These are phyloP conservation scores for Eilema sororculum DNA, from an alignment of 2,888 invertebrate species.

Conservation along the genomic window DNA sequence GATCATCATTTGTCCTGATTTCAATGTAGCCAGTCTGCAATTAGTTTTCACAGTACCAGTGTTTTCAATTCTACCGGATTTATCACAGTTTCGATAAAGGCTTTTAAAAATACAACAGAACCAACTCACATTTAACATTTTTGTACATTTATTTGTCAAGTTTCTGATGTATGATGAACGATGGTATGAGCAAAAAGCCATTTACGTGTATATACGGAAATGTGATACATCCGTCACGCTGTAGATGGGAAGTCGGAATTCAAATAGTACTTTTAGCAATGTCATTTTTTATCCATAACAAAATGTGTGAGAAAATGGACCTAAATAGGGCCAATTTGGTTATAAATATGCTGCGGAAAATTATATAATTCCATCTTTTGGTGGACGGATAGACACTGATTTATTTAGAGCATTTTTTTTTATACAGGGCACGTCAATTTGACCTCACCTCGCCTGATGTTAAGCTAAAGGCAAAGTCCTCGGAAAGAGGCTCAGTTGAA, in stretches of 20 bases:
- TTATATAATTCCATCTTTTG: too few species aligned
- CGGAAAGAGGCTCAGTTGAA: too few species aligned
- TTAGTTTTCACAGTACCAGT: conserved; percentile 16
- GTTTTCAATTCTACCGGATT: conserved; percentile 32
- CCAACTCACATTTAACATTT: conserved; percentile 25
- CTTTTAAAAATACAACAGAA: conserved; percentile 21
- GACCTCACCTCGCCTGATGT: too few species aligned
- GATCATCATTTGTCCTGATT: too few species aligned
- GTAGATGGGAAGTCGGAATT: conserved; percentile 14
- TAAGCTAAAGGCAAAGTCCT: too few species aligned
- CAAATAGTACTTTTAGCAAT: conserved; percentile 26
- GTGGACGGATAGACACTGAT: too few species aligned
- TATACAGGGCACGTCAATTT: too few species aligned
- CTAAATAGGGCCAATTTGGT: background rate
- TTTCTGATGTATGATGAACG: conserved; percentile 40
- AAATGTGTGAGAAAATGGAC: background rate
- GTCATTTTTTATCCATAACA: conserved; percentile 33
- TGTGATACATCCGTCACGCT: conserved; percentile 40
- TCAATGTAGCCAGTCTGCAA: background rate
- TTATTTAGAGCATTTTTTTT: too few species aligned
- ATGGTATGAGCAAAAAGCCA: conserved; percentile 37
- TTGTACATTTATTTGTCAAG: conserved; percentile 28
- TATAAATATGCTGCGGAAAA: background rate
- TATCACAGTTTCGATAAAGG: conserved; percentile 27
- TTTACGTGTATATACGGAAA: conserved; percentile 33